Evolutionary conservation across 2,888 invertebrate genomes (phyloP), one percentile per base, ranked within the genome.

Genomic region (Drosophila formosana): DNA sequence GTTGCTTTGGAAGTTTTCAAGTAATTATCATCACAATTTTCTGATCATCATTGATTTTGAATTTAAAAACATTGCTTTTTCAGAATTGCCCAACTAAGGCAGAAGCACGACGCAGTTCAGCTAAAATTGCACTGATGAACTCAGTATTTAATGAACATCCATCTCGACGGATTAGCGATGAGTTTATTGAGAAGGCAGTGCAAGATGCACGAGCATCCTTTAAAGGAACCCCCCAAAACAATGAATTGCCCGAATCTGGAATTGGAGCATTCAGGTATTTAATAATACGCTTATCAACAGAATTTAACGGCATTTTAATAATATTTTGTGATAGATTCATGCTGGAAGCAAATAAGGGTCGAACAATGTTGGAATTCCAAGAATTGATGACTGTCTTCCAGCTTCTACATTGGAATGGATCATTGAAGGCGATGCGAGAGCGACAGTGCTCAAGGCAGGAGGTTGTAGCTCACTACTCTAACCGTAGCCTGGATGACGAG

Each of bases 371-470:
- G 77, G 98, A 98, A 93, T 98, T 98, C 93, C 98, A 98, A 93
- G 98, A 98, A 92, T 93, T 98, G 89, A 98, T 98, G 98, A 98
- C 98, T n/a, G 98, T 98, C 51, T 98, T 98, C 93, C 98, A 98
- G 93, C 94, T 98, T 79, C 94, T 98, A 57, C 98, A 98, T 93
- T 98, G 98, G 98, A 98, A 98, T 92, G 98, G 98, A n/a, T 97
- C 97, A 79, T 93, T 98, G 84, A 97, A 98, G 86, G 98, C 98
- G 47, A 98, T 98, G 98, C 94, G 98, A 50, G 98, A 98, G 92
- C 94, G 98, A 47, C 98, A 98, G 92, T 98, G 98, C 93, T 98
- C 98, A 70, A 94, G 98, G 80, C 98, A 98, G 92, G 98, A 98
- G 92, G 96, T 96, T 43, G 97, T 98, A 23, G 97, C 97, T 50